A percentile compares a stretch with the other conserved stretches of the same genome.
Conservation (phyloP, 2,888 invertebrate species). For the Eristalinus aeneus region DNA sequence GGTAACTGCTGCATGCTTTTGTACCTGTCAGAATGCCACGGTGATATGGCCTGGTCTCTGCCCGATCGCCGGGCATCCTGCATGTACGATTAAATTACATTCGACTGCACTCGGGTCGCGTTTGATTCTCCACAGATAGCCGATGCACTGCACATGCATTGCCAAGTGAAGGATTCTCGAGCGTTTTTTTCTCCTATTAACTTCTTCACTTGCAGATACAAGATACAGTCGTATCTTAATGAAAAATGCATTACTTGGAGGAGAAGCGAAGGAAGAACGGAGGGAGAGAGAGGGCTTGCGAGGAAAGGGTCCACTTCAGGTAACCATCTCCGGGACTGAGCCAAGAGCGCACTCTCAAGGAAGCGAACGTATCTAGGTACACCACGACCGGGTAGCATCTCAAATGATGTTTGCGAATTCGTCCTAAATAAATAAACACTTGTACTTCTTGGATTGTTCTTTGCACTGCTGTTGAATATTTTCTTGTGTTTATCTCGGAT, state of each 20-base stretch:
- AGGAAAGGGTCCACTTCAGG: slow-evolving; percentile 1
- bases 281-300: background rate
- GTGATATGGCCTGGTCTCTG: background rate
- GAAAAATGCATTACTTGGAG: slow-evolving; percentile 38
- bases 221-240: slow-evolving; percentile 23
- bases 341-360: slow-evolving; percentile 16
- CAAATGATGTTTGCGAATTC: slow-evolving; percentile 49
- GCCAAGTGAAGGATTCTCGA: background rate
- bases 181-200: background rate
- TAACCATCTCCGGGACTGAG: slow-evolving; percentile 11
- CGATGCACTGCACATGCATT: slow-evolving; percentile 1
- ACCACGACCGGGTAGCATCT: background rate
- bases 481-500: slow-evolving; percentile 29
- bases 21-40: slow-evolving; percentile 24
- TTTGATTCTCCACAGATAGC: slow-evolving; percentile 6
- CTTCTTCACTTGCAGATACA: slow-evolving; percentile 8
- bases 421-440: slow-evolving; percentile 60
- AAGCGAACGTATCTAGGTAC: slow-evolving; percentile 13
- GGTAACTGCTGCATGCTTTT: background rate
- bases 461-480: slow-evolving; percentile 40
- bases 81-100: slow-evolving; percentile 16
- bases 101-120: slow-evolving; percentile 6
- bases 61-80: background rate
- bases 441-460: slow-evolving; percentile 32
- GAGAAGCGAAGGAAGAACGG: background rate